Evolutionary conservation across 2,797 vertebrate species (phyloP), one percentile per base, ranked within the genome.

Genomic region (Sebastes cheni): DNA sequence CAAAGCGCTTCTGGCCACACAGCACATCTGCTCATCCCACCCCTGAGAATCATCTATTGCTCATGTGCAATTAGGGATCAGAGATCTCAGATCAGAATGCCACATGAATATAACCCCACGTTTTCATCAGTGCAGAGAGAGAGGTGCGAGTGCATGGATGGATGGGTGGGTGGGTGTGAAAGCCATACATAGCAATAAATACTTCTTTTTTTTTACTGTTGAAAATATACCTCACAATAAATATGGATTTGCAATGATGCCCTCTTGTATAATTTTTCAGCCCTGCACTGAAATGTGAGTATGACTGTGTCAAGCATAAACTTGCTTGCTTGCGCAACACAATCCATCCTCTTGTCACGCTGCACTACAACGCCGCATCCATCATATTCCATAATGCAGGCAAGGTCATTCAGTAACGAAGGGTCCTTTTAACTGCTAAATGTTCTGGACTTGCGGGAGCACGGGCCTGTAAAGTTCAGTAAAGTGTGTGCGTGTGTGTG

Each of bases 51-150:
- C 86, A 64, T 23, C 81, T 42, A 69, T 82, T 89, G 86, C 86
- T 91, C 83, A 29, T 84, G 80, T 83, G 89, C 90, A 94, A 93
- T 93, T 92, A 93, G 85, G 65, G 82, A 91, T 91, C 90, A 92
- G 82, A 89, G 87, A 80, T 85, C 56, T 87, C 81, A 81, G 82
- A 87, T 90, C 80, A 75, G 80, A 74, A 68, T 73, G 80, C 77
- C 85, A 75, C 85, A 88, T 66, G 58, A 67, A 89, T 56, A 62
- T 0, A 42, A 42, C 56, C 23, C 62, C 2, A 12, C 65, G 72
- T 87, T 86, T 81, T 83, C 84, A 88, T 86, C 79, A 79, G 75
- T n/a, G 54, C 23, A 54, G 14, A 32, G 70, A 1, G 22, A 71
- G 9, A 30, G 68, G 65, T 67, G 69, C 10, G 52, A 29, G 67